Conservation (phyloP, 2,113 vertebrate genomes). For the Falcunculus frontatus region DNA sequence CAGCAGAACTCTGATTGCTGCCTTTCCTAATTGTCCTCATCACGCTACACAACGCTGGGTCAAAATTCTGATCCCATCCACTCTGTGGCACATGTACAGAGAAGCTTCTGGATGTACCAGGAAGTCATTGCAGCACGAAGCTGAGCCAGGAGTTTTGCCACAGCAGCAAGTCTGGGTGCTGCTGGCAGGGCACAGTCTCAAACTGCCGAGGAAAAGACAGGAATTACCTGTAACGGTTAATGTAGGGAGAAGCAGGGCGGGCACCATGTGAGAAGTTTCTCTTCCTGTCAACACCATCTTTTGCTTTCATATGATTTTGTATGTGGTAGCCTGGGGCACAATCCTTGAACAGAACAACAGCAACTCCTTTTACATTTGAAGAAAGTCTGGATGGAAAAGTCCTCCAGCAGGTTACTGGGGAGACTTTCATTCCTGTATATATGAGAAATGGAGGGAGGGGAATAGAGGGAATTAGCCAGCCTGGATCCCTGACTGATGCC, state of each 20-base stretch:
- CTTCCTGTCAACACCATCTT: background rate
- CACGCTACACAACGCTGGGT: rapidly evolving
- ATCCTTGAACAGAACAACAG: background rate
- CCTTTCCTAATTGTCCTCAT: background rate
- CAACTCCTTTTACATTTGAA: background rate
- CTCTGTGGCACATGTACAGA: background rate
- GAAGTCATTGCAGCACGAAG: rapidly evolving
- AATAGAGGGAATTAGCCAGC: background rate
- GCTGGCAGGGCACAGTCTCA: background rate
- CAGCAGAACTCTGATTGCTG: background rate
- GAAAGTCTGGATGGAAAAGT: background rate
- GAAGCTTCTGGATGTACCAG: background rate
- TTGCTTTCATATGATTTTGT: background rate
- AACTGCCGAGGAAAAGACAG: rapidly evolving
- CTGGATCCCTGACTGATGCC: background rate
- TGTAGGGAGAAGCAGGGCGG: background rate
- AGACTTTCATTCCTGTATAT: background rate
- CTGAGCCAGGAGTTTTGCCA: background rate
- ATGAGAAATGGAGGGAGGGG: rapidly evolving
- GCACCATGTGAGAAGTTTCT: background rate
- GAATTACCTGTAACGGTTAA: background rate
- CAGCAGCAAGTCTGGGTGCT: background rate
- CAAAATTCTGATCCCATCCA: background rate
- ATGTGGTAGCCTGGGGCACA: background rate
- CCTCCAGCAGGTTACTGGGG: background rate